These are phyloP conservation scores for Catamblyrhynchus diadema DNA, from an alignment of 2,797 vertebrate species.

Conservation along the genomic window DNA sequence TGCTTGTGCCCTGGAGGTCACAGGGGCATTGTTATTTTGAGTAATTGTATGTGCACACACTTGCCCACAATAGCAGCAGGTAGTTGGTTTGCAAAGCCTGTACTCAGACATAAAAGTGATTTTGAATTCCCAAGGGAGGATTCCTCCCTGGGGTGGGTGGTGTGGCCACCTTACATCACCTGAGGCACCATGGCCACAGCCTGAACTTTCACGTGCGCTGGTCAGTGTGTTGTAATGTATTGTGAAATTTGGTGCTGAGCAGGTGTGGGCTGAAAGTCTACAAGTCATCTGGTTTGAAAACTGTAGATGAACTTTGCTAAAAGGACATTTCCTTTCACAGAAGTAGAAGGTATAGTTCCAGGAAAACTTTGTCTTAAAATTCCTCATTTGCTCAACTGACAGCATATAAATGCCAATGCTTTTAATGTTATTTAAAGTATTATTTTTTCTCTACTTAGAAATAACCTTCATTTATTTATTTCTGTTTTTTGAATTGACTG, in stretches of 20 bases:
- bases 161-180: not conserved
- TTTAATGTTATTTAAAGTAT: not conserved
- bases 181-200: not conserved
- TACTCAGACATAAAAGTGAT: not conserved
- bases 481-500: not conserved
- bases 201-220: rapidly evolving
- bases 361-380: not conserved
- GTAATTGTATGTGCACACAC: not conserved
- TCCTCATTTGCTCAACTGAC: not conserved
- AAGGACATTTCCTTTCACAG: not conserved
- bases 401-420: not conserved
- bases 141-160: not conserved
- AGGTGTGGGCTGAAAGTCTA: not conserved
- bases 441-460: not conserved
- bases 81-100: not conserved
- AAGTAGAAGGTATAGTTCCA: not conserved
- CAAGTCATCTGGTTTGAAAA: not conserved
- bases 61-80: not conserved
- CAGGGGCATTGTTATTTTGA: not conserved
- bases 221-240: not conserved
- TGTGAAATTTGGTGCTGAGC: not conserved
- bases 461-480: not conserved
- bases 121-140: not conserved
- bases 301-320: not conserved
- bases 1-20: not conserved